Evolutionary conservation across 2,113 vertebrate genomes (phyloP), one percentile per base, ranked within the genome.

Genomic region (Grallaria varia): DNA sequence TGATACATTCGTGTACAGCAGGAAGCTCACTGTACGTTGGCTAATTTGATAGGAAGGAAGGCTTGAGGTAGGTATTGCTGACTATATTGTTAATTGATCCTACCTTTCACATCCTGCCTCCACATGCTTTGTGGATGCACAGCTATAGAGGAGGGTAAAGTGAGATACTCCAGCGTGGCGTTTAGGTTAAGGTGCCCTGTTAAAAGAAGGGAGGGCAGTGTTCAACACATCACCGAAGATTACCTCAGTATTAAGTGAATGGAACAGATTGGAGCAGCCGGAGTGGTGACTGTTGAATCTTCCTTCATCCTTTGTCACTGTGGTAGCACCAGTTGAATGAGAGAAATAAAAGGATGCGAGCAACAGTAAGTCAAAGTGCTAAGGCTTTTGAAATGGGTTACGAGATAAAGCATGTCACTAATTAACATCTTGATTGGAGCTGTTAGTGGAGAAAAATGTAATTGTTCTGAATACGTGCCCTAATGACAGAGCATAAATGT

Each of bases 301-400:
- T 96, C 90, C 59, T 96, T 95, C 93, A 96, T 87, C 95, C 88
- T 95, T 97, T 98, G 91, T 97, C 97, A 97, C 96, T 96, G 97
- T 97, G 98, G 88, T 97, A 98, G 97, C 97, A 96, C 96, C 97
- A 98, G 97, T 97, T 98, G 98, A 98, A 98, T 99, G 98, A 99
- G 96, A 98, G 92, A 98, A 97, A 96, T 97, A 96, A 97, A 98
- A 98, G 97, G 96, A 99, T 99, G 98, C 98, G 98, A 98, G 98
- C 98, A 97, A 99, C 98, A 98, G 99, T 99, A 99, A 99, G 98
- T 99, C 74, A 23, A 96, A 96, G 95, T 85, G 94, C 89, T 97
- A 89, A 89, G 89, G 95, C 95, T 96, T 97, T 92, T 93, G 74
- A 96, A 91, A 63, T 91, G 89, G 62, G 52, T 85, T 97, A 28